Conservation (phyloP, 2,888 invertebrate genomes). For the Apoda limacodes region DNA sequence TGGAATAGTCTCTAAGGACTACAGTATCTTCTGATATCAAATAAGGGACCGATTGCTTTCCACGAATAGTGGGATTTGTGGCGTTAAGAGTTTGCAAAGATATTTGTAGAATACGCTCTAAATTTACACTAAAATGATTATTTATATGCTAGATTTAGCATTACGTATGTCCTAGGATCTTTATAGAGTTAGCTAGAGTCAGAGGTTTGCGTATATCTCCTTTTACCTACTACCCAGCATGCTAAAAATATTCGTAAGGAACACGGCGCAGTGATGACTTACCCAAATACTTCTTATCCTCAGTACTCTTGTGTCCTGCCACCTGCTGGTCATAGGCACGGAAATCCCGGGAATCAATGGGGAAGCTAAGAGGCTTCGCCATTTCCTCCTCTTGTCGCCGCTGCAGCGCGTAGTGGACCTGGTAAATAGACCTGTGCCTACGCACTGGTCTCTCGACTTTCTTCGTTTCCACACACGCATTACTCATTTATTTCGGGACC, state of each 20-base stretch:
- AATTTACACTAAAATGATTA: too few species aligned
- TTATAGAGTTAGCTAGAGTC: too few species aligned
- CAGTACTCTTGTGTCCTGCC: constrained; percentile 38
- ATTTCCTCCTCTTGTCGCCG: constrained; percentile 31
- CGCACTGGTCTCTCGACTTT: constrained; percentile 24
- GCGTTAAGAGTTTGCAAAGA: too few species aligned
- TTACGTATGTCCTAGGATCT: too few species aligned
- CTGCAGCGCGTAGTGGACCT: constrained; percentile 43
- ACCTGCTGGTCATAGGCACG: constrained; percentile 47
- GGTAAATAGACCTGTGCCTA: not conserved
- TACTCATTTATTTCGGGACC: constrained; percentile 46
- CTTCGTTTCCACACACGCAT: constrained; percentile 32
- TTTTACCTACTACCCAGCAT: not conserved
- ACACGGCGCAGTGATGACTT: constrained; percentile 4
- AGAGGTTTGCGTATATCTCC: too few species aligned
- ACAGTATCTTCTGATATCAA: too few species aligned
- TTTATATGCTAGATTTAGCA: too few species aligned
- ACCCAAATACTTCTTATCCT: constrained; percentile 45
- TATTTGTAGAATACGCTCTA: not conserved
- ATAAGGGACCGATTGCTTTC: too few species aligned
- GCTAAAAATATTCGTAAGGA: not conserved
- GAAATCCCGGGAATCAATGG: constrained; percentile 29
- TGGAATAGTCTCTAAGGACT: too few species aligned
- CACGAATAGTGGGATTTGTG: too few species aligned
- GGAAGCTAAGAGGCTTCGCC: constrained; percentile 35